These are phyloP conservation scores for Collichthys lucidus DNA, from an alignment of 2,113 vertebrate species.

Conservation along the genomic window DNA sequence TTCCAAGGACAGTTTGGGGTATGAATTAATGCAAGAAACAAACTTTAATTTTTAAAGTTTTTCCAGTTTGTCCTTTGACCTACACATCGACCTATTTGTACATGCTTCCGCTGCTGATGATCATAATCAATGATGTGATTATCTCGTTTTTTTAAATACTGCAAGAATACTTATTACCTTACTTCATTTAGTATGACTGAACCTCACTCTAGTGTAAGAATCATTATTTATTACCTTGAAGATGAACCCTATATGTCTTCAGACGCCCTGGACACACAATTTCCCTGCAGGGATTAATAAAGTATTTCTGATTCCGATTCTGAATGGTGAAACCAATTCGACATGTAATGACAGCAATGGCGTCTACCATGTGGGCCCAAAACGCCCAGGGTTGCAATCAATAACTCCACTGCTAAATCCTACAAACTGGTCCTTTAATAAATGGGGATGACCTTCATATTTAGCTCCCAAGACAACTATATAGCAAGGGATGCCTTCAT, in stretches of 20 bases:
- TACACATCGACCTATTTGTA: background rate
- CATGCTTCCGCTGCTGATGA: conserved; percentile 3
- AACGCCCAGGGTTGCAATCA: too few relatives aligned
- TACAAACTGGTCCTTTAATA: background rate
- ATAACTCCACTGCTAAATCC: too few relatives aligned
- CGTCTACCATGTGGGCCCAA: too few relatives aligned
- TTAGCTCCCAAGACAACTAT: background rate
- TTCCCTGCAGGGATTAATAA: too few relatives aligned
- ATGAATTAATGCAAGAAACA: conserved; percentile 50
- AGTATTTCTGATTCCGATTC: too few relatives aligned
- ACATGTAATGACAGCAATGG: too few relatives aligned
- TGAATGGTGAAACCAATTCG: too few relatives aligned
- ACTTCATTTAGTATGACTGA: background rate
- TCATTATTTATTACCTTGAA: too few relatives aligned
- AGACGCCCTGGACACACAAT: too few relatives aligned
- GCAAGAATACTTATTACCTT: background rate
- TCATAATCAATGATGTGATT: background rate
- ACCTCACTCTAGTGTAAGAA: background rate
- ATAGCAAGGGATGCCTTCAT: background rate
- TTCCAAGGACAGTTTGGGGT: conserved; percentile 72
- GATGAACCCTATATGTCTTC: too few relatives aligned
- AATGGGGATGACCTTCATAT: background rate
- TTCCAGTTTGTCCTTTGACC: conserved; percentile 34
- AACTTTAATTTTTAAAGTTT: conserved; percentile 45
- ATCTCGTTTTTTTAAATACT: background rate